phyloP scores from a whole-genome alignment of 2,888 invertebrate genomes.

The Meloe dianella region DNA sequence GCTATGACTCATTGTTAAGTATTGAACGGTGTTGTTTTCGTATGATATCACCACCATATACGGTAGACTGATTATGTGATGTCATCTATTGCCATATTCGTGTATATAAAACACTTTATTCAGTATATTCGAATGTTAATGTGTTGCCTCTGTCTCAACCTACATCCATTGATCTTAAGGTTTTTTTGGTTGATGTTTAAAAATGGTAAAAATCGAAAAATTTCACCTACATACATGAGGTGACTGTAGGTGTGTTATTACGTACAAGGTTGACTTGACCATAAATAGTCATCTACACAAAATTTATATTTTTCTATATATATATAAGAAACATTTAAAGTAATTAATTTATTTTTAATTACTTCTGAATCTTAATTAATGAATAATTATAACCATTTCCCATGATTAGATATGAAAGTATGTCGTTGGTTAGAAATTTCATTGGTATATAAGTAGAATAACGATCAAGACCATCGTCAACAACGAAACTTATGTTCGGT shows the following conservation, averaged over 20 bases:
- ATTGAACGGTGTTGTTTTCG: slow-evolving; percentile 26
- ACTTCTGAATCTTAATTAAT: background rate
- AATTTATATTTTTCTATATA: no score
- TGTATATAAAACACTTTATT: slow-evolving; percentile 11
- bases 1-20: slow-evolving; percentile 22
- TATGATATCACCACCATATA: slow-evolving; percentile 51
- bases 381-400: background rate
- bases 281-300: background rate
- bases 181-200: background rate
- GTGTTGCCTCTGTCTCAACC: slow-evolving; percentile 20
- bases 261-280: background rate
- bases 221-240: background rate
- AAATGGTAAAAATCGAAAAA: background rate
- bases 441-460: background rate
- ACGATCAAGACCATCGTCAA: background rate
- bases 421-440: background rate
- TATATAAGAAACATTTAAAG: background rate
- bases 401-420: background rate
- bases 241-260: background rate
- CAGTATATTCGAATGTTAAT: slow-evolving; percentile 21
- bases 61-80: slow-evolving; percentile 39
- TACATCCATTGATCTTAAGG: background rate
- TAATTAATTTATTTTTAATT: background rate
- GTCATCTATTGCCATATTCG: slow-evolving; percentile 32
- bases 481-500: no score